Evolutionary conservation across 2,113 vertebrate species (phyloP), one percentile per base, ranked within the genome.

Genomic region (Osmerus mordax): DNA sequence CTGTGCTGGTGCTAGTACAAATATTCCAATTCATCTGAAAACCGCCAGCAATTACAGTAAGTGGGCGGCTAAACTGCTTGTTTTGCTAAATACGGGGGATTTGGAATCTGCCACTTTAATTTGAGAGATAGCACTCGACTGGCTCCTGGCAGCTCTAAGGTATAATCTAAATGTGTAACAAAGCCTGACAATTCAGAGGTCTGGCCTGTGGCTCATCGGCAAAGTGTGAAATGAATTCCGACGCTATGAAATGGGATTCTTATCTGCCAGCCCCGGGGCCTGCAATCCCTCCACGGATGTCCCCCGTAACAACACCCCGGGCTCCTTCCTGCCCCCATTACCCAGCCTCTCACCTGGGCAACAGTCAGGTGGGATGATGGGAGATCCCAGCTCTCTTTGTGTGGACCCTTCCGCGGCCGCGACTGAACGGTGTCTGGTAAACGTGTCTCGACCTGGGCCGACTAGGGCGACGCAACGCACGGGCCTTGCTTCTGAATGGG

Each of bases 171-270:
- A 87, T 84, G 81, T 84, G 88, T 87, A 87, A 90, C 87, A 90
- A 90, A 90, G 85, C 87, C 83, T 83, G 84, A 90, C 82, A 87
- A 87, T 84, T 82, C 86, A 83, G 73, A 78, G 80, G 80, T 74
- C 83, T 78, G 80, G 78, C 82, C 81, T 72, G 77, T 41, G 85
- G 85, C 84, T 90, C 85, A 87, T 36, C 83, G 59, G 70, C 79
- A 83, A 71, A 87, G 80, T 86, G 83, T 88, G 84, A 90, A 90
- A 90, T 90, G 82, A 87, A 87, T 90, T 89, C 83, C 77, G 88
- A 87, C 65, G 73, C 88, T 88, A 86, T 91, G 88, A 89, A 91
- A 90, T 89, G 77, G 89, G 88, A 92, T 91, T 89, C 87, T 84
- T 88, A 89, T 90, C 88, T 87, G 75, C 70, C 60, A 80, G 70